Evolutionary conservation across 2,888 invertebrate genomes (phyloP).

Genomic region (Sarcophaga caerulescens): DNA sequence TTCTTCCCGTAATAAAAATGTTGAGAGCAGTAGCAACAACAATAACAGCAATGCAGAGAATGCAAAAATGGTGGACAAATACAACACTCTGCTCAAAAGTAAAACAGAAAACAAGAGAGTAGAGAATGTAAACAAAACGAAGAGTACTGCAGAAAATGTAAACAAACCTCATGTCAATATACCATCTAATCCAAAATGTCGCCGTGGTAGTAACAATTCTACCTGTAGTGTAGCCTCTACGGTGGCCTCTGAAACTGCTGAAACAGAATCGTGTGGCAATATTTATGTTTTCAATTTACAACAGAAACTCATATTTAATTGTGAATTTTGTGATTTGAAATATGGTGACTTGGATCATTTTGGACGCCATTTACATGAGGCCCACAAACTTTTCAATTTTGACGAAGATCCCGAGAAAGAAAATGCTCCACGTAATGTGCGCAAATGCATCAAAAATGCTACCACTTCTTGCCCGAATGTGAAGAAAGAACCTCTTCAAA

Average conservation of each 20-base stretch:
- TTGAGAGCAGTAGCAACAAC: not conserved
- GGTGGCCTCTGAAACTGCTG: conserved; percentile 62
- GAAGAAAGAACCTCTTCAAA: conserved; percentile 58
- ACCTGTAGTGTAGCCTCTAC: conserved; percentile 70
- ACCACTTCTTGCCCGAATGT: conserved; percentile 20
- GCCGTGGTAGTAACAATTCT: conserved; percentile 69
- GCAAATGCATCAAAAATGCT: conserved; percentile 51
- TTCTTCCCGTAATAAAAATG: conserved; percentile 15
- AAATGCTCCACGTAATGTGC: conserved; percentile 66
- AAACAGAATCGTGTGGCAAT: conserved; percentile 73
- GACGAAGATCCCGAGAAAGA: conserved; percentile 63
- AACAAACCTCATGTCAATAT: not conserved
- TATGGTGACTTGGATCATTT: conserved; percentile 72
- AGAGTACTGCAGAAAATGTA: conserved; percentile 45
- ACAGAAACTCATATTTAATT: conserved; percentile 74
- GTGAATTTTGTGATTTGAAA: conserved; percentile 73
- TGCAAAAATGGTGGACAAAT: not conserved
- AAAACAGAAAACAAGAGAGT: conserved; percentile 14
- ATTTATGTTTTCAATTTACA: conserved; percentile 74
- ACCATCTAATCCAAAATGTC: conserved; percentile 1
- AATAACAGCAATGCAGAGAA: not conserved
- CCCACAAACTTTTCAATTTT: conserved; percentile 71
- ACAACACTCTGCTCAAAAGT: conserved; percentile 13
- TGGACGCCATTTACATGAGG: conserved; percentile 72
- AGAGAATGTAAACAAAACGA: conserved; percentile 34